Evolutionary conservation across 2,888 invertebrate genomes (phyloP).

Genomic region (Cosmopolites sordidus): DNA sequence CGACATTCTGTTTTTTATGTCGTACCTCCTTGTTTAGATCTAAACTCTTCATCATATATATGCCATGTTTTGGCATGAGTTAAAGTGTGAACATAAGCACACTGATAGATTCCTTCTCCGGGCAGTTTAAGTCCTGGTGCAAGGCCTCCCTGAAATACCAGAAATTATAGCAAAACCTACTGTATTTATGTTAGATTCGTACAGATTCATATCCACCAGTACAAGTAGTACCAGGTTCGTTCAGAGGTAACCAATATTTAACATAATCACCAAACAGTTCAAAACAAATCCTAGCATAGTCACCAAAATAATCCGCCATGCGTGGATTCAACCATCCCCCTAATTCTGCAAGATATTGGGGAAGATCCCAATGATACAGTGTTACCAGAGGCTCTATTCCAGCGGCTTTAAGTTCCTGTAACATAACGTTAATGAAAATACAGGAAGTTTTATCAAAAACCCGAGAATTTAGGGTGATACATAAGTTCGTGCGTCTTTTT

Average conservation of each 20-base stretch:
- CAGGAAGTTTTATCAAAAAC: no score
- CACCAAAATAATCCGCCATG: no score
- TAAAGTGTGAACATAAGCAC: constrained; percentile 60
- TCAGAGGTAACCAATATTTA: constrained; percentile 21
- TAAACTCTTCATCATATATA: constrained; percentile 58
- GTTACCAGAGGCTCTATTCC: no score
- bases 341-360: constrained; percentile 48
- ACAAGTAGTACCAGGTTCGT: constrained; percentile 15
- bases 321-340: constrained; percentile 56
- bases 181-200: no score
- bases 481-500: no score
- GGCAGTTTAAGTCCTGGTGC: constrained; percentile 8
- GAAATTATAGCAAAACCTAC: no score
- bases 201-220: constrained; percentile 5
- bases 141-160: no score
- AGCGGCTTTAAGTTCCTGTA: no score
- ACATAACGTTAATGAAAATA: no score
- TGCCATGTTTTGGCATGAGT: constrained; percentile 65
- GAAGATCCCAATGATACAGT: no score
- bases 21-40: constrained; percentile 46
- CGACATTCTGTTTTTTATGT: no score
- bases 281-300: constrained; percentile 50
- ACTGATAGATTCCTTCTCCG: constrained; percentile 50
- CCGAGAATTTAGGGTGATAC: no score
- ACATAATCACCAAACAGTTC: constrained; percentile 48